Conservation (phyloP, 2,888 invertebrate species). For the Drosophila yooni region DNA sequence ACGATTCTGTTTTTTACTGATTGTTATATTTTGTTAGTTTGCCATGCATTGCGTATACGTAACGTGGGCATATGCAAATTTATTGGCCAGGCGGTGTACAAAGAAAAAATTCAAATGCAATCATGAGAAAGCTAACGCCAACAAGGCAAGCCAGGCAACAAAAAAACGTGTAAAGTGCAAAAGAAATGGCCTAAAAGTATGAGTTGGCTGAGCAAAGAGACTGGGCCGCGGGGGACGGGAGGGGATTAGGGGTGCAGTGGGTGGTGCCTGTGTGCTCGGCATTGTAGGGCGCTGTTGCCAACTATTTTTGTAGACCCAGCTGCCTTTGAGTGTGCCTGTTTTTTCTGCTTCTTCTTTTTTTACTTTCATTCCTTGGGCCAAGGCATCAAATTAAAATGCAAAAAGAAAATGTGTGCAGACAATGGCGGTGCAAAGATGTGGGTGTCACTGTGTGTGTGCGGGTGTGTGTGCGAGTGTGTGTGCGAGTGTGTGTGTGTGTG, state of each 20-base stretch:
- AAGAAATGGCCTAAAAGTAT: conserved; percentile 75
- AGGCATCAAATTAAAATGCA: conserved; percentile 74
- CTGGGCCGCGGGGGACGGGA: no score
- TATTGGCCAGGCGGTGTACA: conserved; percentile 7
- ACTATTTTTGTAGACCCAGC: conserved; percentile 74
- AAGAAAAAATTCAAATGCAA: conserved; percentile 55
- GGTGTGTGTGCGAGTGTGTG: conserved; percentile 13
- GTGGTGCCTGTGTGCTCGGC: neutral
- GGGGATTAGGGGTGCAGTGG: conserved; percentile 1
- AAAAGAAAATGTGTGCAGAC: conserved; percentile 41
- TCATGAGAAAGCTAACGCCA: conserved; percentile 60
- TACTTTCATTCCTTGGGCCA: conserved; percentile 46
- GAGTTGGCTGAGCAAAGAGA: conserved; percentile 41
- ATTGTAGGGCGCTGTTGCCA: conserved; percentile 39
- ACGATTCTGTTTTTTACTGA: conserved; percentile 49
- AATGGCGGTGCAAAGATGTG: conserved; percentile 8
- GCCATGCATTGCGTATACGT: conserved; percentile 53
- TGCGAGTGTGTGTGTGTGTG: conserved; percentile 3
- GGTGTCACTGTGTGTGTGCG: conserved; percentile 13
- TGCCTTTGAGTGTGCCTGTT: conserved; percentile 40
- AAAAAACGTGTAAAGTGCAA: conserved; percentile 50
- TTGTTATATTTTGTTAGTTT: neutral
- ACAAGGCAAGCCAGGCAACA: conserved; percentile 27
- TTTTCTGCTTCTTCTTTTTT: neutral
- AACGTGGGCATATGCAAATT: conserved; percentile 65